Evolutionary conservation across 2,888 invertebrate genomes (phyloP).

Genomic region (Epistrophe eligans): DNA sequence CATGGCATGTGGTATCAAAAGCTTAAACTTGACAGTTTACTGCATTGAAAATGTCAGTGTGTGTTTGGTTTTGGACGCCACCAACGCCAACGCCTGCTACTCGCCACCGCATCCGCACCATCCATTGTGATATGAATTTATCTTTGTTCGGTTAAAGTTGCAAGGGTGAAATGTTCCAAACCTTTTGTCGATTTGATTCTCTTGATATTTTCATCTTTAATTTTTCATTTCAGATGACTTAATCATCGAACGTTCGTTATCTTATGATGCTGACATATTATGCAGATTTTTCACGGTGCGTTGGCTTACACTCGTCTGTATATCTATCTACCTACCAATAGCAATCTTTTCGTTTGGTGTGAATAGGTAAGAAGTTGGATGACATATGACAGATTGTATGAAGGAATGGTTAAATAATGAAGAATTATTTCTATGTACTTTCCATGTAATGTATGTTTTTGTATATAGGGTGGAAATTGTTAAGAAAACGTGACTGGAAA

Average conservation of each 20-base stretch:
- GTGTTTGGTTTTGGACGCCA: neutral
- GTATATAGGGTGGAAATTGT: constrained; percentile 14
- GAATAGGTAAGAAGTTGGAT: constrained; percentile 22
- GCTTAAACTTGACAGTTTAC: constrained; percentile 31
- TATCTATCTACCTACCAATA: neutral
- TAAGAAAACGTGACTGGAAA: constrained; percentile 35
- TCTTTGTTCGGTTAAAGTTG: constrained; percentile 40
- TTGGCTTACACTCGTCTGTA: neutral
- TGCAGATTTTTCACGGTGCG: constrained; percentile 29
- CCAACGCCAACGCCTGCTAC: too few species aligned
- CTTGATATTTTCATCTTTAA: constrained; percentile 22
- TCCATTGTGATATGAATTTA: neutral
- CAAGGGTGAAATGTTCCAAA: neutral
- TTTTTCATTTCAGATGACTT: constrained; percentile 59
- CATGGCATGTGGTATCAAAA: constrained; percentile 34
- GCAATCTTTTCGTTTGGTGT: constrained; percentile 2
- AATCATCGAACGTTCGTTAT: constrained; percentile 37
- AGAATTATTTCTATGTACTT: constrained; percentile 1
- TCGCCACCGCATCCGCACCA: too few species aligned
- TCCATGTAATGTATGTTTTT: too few species aligned
- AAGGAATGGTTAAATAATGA: constrained; percentile 23
- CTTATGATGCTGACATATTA: constrained; percentile 15
- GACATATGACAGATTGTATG: constrained; percentile 9
- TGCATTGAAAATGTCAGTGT: constrained; percentile 35
- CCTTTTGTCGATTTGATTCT: constrained; percentile 19